These are phyloP conservation scores for Urocynchramus pylzowi DNA, from an alignment of 2,113 vertebrate species.

Conservation along the genomic window DNA sequence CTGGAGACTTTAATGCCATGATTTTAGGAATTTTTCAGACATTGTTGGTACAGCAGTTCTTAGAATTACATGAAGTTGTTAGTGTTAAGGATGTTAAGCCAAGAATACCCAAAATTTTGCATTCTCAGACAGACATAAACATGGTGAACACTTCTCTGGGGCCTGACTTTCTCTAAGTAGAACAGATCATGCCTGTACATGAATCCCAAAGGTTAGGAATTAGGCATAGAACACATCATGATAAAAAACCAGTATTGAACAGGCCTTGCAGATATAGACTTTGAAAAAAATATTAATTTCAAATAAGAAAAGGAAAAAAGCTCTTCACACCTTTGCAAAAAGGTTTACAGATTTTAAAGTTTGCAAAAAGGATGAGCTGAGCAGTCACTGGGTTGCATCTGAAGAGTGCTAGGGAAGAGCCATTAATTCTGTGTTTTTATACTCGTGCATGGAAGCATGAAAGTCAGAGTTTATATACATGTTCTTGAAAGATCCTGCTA, in stretches of 20 bases:
- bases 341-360: background rate
- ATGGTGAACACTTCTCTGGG: background rate
- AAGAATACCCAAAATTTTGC: background rate
- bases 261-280: background rate
- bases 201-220: background rate
- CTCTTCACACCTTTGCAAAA: background rate
- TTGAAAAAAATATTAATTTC: background rate
- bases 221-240: background rate
- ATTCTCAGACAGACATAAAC: background rate
- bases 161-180: background rate
- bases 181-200: background rate
- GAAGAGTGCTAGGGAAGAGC: background rate
- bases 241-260: background rate
- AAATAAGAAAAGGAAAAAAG: background rate
- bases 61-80: background rate
- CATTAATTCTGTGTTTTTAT: background rate
- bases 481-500: background rate
- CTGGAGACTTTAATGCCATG: background rate
- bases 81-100: background rate
- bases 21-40: background rate
- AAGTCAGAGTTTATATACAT: background rate
- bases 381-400: background rate
- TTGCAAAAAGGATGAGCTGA: background rate
- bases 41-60: background rate
- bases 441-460: background rate